phyloP scores from a whole-genome alignment of 2,888 invertebrate genomes.

The Parelbella ahira region DNA sequence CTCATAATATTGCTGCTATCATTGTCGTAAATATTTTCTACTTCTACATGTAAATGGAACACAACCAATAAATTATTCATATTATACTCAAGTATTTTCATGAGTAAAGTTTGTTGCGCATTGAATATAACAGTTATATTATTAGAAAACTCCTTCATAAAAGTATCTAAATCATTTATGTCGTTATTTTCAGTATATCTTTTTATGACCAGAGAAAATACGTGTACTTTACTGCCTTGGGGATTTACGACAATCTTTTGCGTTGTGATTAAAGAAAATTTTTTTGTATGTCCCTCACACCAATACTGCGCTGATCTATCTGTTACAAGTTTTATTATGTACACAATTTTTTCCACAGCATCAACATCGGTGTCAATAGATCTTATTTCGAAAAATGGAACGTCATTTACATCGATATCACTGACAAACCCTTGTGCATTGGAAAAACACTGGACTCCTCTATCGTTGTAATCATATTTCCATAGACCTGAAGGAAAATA shows the following conservation, averaged over 20 bases:
- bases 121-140: slow-evolving; percentile 46
- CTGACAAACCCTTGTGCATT: slow-evolving; percentile 76
- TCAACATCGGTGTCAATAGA: slow-evolving; percentile 17
- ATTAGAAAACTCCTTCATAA: slow-evolving; percentile 37
- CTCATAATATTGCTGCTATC: slow-evolving; percentile 43
- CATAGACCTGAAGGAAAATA: slow-evolving; percentile 79
- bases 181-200: slow-evolving; percentile 39
- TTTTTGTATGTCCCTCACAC: slow-evolving; percentile 82
- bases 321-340: slow-evolving; percentile 69
- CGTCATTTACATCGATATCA: slow-evolving; percentile 61
- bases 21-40: slow-evolving; percentile 37
- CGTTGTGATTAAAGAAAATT: slow-evolving; percentile 71
- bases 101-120: slow-evolving; percentile 71
- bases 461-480: slow-evolving; percentile 62
- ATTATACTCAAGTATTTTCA: slow-evolving; percentile 70
- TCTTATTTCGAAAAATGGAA: slow-evolving; percentile 41
- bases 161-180: slow-evolving; percentile 35
- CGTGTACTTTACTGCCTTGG: slow-evolving; percentile 53
- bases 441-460: slow-evolving; percentile 82
- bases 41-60: slow-evolving; percentile 62
- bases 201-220: slow-evolving; percentile 59
- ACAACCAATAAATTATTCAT: slow-evolving; percentile 50
- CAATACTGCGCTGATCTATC: slow-evolving; percentile 82
- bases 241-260: slow-evolving; percentile 74
- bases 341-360: slow-evolving; percentile 62